A percentile compares a stretch with the other conserved stretches of the same genome.
Evolutionary conservation across 2,113 vertebrate genomes (phyloP).

Genomic region (Zapornia atra): DNA sequence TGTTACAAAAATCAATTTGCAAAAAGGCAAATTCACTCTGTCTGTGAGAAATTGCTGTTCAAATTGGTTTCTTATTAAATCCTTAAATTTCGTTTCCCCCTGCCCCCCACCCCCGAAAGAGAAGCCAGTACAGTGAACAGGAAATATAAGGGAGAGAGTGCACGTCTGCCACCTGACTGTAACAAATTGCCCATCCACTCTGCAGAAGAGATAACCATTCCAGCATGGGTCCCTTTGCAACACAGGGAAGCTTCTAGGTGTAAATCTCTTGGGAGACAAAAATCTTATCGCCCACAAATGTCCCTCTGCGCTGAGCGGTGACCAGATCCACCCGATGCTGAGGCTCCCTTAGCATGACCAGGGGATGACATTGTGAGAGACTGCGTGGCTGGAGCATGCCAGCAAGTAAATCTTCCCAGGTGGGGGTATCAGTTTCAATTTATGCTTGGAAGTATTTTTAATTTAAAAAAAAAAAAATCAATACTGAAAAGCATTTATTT

Average conservation of each 20-base stretch:
- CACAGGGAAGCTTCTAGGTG: slow-evolving; percentile 55
- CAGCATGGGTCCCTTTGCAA: slow-evolving; percentile 31
- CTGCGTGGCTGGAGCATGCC: neutral
- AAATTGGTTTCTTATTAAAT: slow-evolving; percentile 77
- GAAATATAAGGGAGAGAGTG: slow-evolving; percentile 65
- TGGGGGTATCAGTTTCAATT: slow-evolving; percentile 57
- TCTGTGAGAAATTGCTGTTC: slow-evolving; percentile 81
- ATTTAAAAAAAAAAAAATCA: slow-evolving; percentile 73
- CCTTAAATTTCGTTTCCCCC: slow-evolving; percentile 68
- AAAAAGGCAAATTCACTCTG: slow-evolving; percentile 88
- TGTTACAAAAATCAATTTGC: slow-evolving; percentile 97
- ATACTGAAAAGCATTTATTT: slow-evolving; percentile 75
- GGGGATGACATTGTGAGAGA: neutral
- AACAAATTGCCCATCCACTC: slow-evolving; percentile 55
- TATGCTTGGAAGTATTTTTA: slow-evolving; percentile 72
- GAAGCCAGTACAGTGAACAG: slow-evolving; percentile 76
- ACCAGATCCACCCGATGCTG: neutral
- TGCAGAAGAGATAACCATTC: slow-evolving; percentile 67
- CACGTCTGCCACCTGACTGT: slow-evolving; percentile 58
- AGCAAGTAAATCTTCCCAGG: slow-evolving; percentile 55
- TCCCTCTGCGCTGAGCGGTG: neutral
- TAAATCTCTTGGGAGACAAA: neutral
- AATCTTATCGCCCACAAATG: neutral
- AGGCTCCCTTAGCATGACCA: neutral
- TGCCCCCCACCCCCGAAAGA: slow-evolving; percentile 16